Evolutionary conservation across 1,140 invertebrate species (phyloP).

Genomic region (Battus philenor): DNA sequence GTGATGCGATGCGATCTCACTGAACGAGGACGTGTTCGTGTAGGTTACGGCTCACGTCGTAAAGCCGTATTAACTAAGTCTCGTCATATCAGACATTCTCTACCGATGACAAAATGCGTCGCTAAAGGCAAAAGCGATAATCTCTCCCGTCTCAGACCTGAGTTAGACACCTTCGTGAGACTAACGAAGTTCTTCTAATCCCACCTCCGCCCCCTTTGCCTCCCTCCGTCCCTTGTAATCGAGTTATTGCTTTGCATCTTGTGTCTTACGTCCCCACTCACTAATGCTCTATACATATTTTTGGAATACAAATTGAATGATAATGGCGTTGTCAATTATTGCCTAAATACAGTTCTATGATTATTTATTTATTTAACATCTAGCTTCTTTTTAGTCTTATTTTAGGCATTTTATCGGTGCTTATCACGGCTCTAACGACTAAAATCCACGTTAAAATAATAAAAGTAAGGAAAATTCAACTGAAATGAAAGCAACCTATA

Average conservation of each 20-base stretch:
- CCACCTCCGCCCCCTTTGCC: conserved; percentile 33
- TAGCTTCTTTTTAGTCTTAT: too few relatives aligned
- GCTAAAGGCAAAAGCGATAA: conserved; percentile 65
- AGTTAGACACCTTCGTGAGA: conserved; percentile 65
- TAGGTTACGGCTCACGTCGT: background rate
- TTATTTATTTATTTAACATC: too few relatives aligned
- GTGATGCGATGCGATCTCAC: background rate
- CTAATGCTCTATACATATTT: conserved; percentile 29
- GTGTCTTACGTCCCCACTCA: conserved; percentile 45
- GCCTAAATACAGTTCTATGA: too few relatives aligned
- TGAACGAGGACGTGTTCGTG: background rate
- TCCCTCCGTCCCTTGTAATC: conserved; percentile 44
- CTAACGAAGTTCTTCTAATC: conserved; percentile 72
- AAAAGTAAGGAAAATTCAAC: too few relatives aligned
- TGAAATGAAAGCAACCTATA: too few relatives aligned
- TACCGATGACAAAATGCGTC: conserved; percentile 50
- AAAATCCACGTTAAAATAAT: too few relatives aligned
- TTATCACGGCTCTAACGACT: too few relatives aligned
- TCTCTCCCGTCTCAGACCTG: conserved; percentile 57
- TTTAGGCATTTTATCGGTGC: too few relatives aligned
- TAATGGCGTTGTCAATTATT: conserved; percentile 20
- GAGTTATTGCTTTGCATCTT: conserved; percentile 64
- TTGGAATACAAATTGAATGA: conserved; percentile 19
- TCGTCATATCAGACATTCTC: conserved; percentile 32
- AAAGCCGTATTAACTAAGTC: conserved; percentile 3